Conservation (phyloP, 2,113 vertebrate species). For the Micronycteris hirsuta region DNA sequence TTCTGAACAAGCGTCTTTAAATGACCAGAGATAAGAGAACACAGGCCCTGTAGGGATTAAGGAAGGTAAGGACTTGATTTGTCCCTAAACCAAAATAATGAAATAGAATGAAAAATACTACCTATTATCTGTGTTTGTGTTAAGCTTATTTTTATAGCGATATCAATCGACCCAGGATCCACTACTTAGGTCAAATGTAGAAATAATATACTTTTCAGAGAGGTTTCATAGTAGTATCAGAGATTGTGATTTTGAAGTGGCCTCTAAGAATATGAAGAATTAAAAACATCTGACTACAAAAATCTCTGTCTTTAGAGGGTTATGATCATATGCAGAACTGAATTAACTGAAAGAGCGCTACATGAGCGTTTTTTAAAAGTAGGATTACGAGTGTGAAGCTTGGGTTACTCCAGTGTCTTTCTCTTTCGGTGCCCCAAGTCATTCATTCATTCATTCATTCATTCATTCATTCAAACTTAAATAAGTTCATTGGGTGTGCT, state of each 20-base stretch:
- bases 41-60: background rate
- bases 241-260: background rate
- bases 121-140: background rate
- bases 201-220: background rate
- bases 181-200: background rate
- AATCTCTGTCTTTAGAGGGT: background rate
- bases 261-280: background rate
- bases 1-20: background rate
- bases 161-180: background rate
- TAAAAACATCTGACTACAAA: background rate
- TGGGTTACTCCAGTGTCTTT: rapidly evolving
- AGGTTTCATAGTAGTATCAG: background rate
- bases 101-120: background rate
- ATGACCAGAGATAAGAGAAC: background rate
- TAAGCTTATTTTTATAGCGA: background rate
- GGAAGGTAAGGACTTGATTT: background rate
- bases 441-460: background rate
- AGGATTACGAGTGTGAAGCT: background rate
- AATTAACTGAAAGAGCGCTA: rapidly evolving
- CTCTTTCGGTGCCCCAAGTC: background rate
- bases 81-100: slow-evolving; percentile 20
- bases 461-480: background rate
- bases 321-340: background rate
- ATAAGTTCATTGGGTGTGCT: background rate
- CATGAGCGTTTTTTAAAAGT: background rate